phyloP scores from a whole-genome alignment of 2,113 vertebrate genomes.

The Oriolus oriolus region DNA sequence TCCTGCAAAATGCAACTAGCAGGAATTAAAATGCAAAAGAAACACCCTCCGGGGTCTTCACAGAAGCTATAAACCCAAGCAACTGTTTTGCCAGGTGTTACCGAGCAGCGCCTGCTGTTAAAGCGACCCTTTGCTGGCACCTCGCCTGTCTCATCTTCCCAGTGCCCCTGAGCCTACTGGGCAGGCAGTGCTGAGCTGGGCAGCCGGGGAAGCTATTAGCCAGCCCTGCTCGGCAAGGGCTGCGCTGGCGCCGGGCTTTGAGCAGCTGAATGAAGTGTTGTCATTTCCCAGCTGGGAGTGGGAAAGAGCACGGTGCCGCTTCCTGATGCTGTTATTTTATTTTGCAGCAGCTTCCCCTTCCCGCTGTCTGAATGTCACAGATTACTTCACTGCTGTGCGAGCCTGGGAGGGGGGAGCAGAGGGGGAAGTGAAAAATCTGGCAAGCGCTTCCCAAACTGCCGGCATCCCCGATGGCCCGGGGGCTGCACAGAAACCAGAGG shows the following conservation, averaged over 20 bases:
- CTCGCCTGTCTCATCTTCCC: not conserved
- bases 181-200: not conserved
- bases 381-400: conserved; percentile 16
- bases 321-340: conserved; percentile 60
- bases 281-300: conserved; percentile 52
- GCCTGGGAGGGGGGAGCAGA: not conserved
- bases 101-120: not conserved
- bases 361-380: conserved; percentile 59
- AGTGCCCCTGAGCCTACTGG: not conserved
- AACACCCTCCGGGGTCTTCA: conserved; percentile 10
- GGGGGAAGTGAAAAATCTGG: not conserved
- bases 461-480: not conserved
- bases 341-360: conserved; percentile 59
- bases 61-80: not conserved
- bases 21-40: conserved; percentile 4
- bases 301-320: conserved; percentile 2
- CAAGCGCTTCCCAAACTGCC: not conserved
- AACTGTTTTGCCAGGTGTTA: conserved; percentile 46
- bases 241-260: not conserved
- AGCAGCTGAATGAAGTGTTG: conserved; percentile 46
- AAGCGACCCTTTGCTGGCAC: not conserved
- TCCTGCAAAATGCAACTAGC: conserved; percentile 3
- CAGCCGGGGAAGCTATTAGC: not conserved
- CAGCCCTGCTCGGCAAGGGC: not conserved
- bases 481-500: not conserved